phyloP scores from a whole-genome alignment of 2,113 vertebrate genomes.

The Mustela nigripes region DNA sequence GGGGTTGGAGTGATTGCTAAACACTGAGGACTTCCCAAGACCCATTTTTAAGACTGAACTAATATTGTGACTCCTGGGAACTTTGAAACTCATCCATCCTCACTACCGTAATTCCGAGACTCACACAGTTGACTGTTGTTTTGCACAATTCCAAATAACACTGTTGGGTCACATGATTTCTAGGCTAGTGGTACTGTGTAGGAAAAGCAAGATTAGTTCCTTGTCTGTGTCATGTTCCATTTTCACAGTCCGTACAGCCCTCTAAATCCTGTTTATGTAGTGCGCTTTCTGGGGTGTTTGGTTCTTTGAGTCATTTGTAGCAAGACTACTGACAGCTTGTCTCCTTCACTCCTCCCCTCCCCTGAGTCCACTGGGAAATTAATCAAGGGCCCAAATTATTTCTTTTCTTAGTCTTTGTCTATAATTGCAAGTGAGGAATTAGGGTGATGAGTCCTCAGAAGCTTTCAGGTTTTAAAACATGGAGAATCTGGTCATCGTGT shows the following conservation, averaged over 20 bases:
- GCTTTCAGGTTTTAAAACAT: conserved; percentile 20
- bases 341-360: accelerated
- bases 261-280: background rate
- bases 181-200: background rate
- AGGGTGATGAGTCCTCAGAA: background rate
- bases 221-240: background rate
- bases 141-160: background rate
- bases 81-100: background rate
- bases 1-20: conserved; percentile 76
- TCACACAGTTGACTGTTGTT: conserved; percentile 1
- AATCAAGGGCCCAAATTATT: background rate
- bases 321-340: background rate
- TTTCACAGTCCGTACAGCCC: background rate
- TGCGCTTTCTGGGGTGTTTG: background rate
- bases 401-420: conserved; percentile 28
- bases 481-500: background rate
- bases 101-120: background rate
- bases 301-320: conserved; percentile 20
- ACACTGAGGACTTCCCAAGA: conserved; percentile 26
- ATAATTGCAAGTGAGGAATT: background rate
- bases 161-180: conserved; percentile 6
- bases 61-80: conserved; percentile 28
- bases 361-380: background rate
- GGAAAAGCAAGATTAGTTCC: background rate
- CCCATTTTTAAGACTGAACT: conserved; percentile 33